Evolutionary conservation across 1,140 invertebrate species (phyloP).

Genomic region (Nautilus pompilius): DNA sequence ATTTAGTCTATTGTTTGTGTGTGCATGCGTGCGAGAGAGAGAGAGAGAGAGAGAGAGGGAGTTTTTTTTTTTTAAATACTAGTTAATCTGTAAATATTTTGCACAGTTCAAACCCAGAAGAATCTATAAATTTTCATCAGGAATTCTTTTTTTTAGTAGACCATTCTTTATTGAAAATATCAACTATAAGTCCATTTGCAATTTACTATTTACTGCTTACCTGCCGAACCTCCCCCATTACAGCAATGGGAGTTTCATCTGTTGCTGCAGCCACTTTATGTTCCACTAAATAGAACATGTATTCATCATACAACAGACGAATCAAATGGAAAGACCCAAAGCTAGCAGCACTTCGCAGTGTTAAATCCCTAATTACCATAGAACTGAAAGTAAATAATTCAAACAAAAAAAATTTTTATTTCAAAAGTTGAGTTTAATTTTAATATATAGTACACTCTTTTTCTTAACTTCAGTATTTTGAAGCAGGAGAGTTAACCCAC

Average conservation of each 20-base stretch:
- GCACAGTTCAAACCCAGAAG: too few relatives aligned
- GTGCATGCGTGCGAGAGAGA: too few relatives aligned
- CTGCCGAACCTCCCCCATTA: conserved; percentile 69
- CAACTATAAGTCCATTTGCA: too few relatives aligned
- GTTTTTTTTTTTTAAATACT: not conserved
- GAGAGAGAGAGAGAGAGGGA: not conserved
- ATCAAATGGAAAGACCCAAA: conserved; percentile 99
- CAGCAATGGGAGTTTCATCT: conserved; percentile 87
- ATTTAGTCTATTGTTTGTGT: too few relatives aligned
- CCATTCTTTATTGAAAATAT: too few relatives aligned
- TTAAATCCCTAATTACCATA: conserved; percentile 93
- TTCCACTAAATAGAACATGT: conserved; percentile 98
- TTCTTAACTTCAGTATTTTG: too few relatives aligned
- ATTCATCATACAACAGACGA: conserved; percentile 95
- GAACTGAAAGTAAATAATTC: conserved; percentile 65
- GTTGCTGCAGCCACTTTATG: conserved; percentile 90
- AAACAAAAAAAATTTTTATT: not conserved
- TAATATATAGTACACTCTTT: too few relatives aligned
- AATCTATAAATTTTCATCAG: too few relatives aligned
- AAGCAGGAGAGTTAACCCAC: too few relatives aligned
- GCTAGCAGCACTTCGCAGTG: conserved; percentile 90
- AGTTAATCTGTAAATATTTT: too few relatives aligned
- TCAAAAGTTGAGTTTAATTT: too few relatives aligned
- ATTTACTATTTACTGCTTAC: conserved; percentile 22
- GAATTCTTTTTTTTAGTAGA: too few relatives aligned